These are phyloP conservation scores for Coreoperca whiteheadi DNA, from an alignment of 2,113 vertebrate genomes.

Conservation along the genomic window DNA sequence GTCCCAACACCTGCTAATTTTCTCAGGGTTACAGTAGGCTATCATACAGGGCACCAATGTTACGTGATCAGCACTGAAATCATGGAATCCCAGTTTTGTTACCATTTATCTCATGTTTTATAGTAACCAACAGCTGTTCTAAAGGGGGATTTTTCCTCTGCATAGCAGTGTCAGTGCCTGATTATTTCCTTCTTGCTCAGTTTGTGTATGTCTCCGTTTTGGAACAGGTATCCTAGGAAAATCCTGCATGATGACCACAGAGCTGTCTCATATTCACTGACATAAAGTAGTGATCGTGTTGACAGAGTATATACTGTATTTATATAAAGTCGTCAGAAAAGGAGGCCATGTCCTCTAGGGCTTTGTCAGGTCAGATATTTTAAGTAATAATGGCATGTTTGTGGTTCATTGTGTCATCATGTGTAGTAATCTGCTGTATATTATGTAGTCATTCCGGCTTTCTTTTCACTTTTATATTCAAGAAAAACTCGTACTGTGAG, in stretches of 20 bases:
- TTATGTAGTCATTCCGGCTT: conserved; percentile 39
- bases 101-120: conserved; percentile 68
- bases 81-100: conserved; percentile 57
- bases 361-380: conserved; percentile 54
- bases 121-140: conserved; percentile 64
- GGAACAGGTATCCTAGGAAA: conserved; percentile 72
- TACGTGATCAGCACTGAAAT: conserved; percentile 67
- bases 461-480: conserved; percentile 32
- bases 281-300: conserved; percentile 43
- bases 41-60: conserved; percentile 27
- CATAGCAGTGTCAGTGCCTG: conserved; percentile 34
- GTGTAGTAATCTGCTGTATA: conserved; percentile 32
- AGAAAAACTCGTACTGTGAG: conserved; percentile 28
- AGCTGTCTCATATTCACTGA: conserved; percentile 40
- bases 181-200: conserved; percentile 53
- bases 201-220: conserved; percentile 59
- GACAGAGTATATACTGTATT: conserved; percentile 43
- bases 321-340: conserved; percentile 26
- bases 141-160: conserved; percentile 55
- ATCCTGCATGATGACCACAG: conserved; percentile 41
- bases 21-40: conserved; percentile 5
- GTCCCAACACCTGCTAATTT: conserved; percentile 42
- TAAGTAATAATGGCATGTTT: conserved; percentile 36
- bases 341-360: background rate
- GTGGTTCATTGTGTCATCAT: conserved; percentile 56